Percentiles rank a stretch among this genome's conserved stretches.
Conservation (phyloP, 2,888 invertebrate genomes). For the Hypomecis punctinalis region DNA sequence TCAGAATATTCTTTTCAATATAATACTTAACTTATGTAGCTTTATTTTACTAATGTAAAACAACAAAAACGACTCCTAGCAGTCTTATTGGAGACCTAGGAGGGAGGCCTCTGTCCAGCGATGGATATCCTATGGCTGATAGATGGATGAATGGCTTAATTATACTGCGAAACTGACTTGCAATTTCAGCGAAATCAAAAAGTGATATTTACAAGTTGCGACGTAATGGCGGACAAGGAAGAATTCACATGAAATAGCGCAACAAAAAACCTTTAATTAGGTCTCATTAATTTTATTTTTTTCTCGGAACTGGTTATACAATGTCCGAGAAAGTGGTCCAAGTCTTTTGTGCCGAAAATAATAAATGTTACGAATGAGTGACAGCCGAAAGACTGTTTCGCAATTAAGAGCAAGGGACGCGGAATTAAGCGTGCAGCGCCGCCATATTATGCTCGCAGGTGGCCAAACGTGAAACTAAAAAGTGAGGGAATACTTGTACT, state of each 20-base stretch:
- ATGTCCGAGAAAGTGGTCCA: slow-evolving; percentile 59
- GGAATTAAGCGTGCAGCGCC: slow-evolving; percentile 26
- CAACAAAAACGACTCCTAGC: too few species aligned
- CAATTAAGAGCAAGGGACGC: slow-evolving; percentile 49
- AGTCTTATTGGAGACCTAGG: too few species aligned
- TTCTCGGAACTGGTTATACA: slow-evolving; percentile 56
- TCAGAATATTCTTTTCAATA: too few species aligned
- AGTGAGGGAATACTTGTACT: not conserved
- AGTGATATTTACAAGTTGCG: slow-evolving; percentile 2
- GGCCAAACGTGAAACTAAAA: slow-evolving; percentile 1
- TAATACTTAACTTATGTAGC: too few species aligned
- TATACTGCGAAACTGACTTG: not conserved
- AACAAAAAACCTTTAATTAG: slow-evolving; percentile 57
- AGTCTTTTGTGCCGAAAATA: slow-evolving; percentile 58
- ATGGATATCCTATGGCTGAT: too few species aligned
- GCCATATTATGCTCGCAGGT: not conserved
- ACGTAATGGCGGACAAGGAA: slow-evolving; percentile 41
- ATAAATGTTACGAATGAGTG: slow-evolving; percentile 54
- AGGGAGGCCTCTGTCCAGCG: too few species aligned
- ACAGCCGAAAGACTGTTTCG: slow-evolving; percentile 55
- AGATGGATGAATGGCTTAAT: too few species aligned
- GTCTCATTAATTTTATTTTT: slow-evolving; percentile 58
- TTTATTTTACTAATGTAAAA: too few species aligned
- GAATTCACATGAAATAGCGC: slow-evolving; percentile 47
- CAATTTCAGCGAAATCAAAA: slow-evolving; percentile 12